Conservation (phyloP, 2,888 invertebrate species). For the Drosophila nigritarsus region DNA sequence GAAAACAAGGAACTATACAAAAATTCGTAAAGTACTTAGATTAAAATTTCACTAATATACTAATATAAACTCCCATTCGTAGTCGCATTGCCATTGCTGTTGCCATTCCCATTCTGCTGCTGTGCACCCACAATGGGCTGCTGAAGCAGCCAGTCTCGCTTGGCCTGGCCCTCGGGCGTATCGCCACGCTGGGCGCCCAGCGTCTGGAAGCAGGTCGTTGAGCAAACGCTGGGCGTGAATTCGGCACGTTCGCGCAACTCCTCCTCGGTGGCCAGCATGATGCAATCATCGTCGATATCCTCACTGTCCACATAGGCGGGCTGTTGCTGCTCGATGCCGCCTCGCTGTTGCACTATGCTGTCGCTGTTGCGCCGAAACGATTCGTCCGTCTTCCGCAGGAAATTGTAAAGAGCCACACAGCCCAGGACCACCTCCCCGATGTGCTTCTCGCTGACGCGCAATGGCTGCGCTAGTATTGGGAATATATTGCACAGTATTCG, state of each 20-base stretch:
- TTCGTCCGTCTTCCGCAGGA: slow-evolving; percentile 82
- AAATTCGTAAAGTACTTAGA: slow-evolving; percentile 75
- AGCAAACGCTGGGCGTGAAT: slow-evolving; percentile 80
- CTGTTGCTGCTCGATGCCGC: slow-evolving; percentile 59
- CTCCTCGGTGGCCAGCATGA: slow-evolving; percentile 80
- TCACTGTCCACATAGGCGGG: slow-evolving; percentile 69
- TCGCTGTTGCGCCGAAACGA: slow-evolving; percentile 81
- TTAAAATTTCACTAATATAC: slow-evolving; percentile 76
- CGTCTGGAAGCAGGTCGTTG: slow-evolving; percentile 78
- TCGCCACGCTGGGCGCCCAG: slow-evolving; percentile 78
- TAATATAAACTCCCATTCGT: slow-evolving; percentile 63
- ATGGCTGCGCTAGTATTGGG: slow-evolving; percentile 81
- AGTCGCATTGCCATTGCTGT: slow-evolving; percentile 36
- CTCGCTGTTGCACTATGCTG: slow-evolving; percentile 65
- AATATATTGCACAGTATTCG: slow-evolving; percentile 83
- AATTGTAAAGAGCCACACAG: slow-evolving; percentile 83
- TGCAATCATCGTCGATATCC: slow-evolving; percentile 81
- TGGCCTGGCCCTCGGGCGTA: slow-evolving; percentile 75
- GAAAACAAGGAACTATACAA: slow-evolving; percentile 78
- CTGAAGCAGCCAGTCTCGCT: slow-evolving; percentile 77
- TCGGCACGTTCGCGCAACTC: slow-evolving; percentile 81
- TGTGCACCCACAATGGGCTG: slow-evolving; percentile 43
- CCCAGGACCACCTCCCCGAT: slow-evolving; percentile 82
- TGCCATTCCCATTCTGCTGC: slow-evolving; percentile 47
- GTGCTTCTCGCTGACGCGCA: slow-evolving; percentile 82